Percentiles rank a stretch among this genome's conserved stretches.
Evolutionary conservation across 2,797 vertebrate genomes (phyloP).

Genomic region (Centropyge bicolor): DNA sequence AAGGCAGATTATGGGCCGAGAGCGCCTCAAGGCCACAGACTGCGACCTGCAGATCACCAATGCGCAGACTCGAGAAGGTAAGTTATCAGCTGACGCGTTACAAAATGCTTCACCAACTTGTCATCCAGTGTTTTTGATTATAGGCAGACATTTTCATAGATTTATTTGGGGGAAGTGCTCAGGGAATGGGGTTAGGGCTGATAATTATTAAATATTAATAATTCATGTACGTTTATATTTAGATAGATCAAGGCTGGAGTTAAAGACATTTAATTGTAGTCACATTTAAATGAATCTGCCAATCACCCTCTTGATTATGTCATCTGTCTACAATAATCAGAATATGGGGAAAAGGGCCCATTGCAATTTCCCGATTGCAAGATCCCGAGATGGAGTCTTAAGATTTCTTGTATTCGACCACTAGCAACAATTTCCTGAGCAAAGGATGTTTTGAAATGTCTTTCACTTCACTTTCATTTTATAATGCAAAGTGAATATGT

Average conservation of each 20-base stretch:
- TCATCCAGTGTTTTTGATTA: background rate
- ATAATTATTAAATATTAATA: background rate
- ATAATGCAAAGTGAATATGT: background rate
- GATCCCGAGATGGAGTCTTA: background rate
- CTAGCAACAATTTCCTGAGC: background rate
- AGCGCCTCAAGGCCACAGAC: conserved; percentile 97
- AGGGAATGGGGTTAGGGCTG: no score
- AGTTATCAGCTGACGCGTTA: conserved; percentile 40
- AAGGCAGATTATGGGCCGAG: conserved; percentile 96
- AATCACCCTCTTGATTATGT: background rate
- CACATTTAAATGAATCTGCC: background rate
- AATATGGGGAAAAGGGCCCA: no score
- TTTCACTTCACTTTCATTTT: background rate
- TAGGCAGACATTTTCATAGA: no score
- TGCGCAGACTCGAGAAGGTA: conserved; percentile 98
- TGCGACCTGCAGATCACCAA: conserved; percentile 99
- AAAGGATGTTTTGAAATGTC: background rate
- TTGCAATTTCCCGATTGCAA: no score
- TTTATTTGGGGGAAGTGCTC: background rate
- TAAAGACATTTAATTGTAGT: background rate
- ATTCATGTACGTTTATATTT: background rate
- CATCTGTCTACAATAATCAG: no score
- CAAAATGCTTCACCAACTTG: background rate
- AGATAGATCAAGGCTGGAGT: rapidly evolving
- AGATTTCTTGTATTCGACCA: background rate